Conservation (phyloP, 2,113 vertebrate genomes). For the Drymodes brunneopygia region DNA sequence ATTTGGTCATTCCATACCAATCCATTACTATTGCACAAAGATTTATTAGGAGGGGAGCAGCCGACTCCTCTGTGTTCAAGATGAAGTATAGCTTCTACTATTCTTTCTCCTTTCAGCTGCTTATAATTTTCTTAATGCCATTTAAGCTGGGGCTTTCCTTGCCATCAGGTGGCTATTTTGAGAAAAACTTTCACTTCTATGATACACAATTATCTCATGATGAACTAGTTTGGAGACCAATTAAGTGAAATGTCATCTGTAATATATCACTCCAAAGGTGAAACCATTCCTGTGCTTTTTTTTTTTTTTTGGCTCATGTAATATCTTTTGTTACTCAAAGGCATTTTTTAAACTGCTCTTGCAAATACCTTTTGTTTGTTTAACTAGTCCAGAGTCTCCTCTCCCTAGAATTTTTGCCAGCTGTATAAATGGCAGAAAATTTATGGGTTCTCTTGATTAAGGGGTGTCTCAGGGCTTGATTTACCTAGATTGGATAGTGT, state of each 20-base stretch:
- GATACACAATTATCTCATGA: not conserved
- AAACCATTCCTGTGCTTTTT: not conserved
- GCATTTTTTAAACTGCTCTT: constrained; percentile 1
- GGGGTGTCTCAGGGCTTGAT: not conserved
- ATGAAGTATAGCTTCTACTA: not conserved
- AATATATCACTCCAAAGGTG: not conserved
- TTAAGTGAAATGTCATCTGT: not conserved
- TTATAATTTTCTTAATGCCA: not conserved
- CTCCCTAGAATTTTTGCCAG: not conserved
- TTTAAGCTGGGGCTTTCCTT: not conserved
- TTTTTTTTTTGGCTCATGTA: not conserved
- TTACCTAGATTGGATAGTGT: not conserved
- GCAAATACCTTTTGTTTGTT: not conserved
- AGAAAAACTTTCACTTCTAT: not conserved
- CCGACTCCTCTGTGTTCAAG: constrained; percentile 16
- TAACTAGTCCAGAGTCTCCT: not conserved
- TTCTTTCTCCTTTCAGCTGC: constrained; percentile 14
- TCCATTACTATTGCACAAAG: constrained; percentile 23
- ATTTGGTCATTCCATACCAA: constrained; percentile 15
- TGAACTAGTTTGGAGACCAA: constrained; percentile 14
- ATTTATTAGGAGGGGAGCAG: constrained; percentile 33
- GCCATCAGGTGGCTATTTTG: not conserved
- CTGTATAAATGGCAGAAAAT: not conserved
- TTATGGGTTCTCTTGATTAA: not conserved
- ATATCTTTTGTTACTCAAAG: not conserved